Conservation (phyloP, 2,797 vertebrate species). For the Sciaenops ocellatus region DNA sequence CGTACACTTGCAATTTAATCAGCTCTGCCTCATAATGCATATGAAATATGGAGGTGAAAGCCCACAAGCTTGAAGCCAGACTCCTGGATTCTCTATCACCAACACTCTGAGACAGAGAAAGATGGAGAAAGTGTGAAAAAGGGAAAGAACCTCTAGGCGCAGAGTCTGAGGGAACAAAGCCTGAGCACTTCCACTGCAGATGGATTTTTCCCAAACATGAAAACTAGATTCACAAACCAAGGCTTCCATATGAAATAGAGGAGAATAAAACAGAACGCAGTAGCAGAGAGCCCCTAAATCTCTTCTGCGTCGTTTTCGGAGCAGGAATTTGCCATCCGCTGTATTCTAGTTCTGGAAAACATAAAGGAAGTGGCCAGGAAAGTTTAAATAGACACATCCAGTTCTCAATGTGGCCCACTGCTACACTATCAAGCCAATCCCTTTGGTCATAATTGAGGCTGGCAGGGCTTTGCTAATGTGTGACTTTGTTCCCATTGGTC, state of each 20-base stretch:
- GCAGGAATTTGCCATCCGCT: constrained; percentile 35
- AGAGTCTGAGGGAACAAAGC: constrained; percentile 73
- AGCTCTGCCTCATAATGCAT: constrained; percentile 70
- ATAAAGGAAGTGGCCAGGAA: constrained; percentile 59
- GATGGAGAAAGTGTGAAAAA: constrained; percentile 34
- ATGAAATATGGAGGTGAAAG: constrained; percentile 73
- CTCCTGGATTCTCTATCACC: constrained; percentile 46
- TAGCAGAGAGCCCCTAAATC: constrained; percentile 44
- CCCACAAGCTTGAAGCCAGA: constrained; percentile 63
- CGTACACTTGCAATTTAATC: constrained; percentile 74
- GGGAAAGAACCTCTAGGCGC: constrained; percentile 55
- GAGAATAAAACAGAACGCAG: constrained; percentile 63
- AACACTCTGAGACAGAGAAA: constrained; percentile 45
- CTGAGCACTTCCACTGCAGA: constrained; percentile 62
- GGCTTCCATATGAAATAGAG: constrained; percentile 50
- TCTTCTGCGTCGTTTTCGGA: constrained; percentile 21
- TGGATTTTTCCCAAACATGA: constrained; percentile 68
- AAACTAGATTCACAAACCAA: constrained; percentile 62
- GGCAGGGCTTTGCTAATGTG: constrained; percentile 82
- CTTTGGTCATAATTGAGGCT: constrained; percentile 81
- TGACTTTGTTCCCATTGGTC: constrained; percentile 81
- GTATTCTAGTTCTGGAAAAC: constrained; percentile 36
- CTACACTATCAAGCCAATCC: constrained; percentile 73
- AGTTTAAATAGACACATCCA: constrained; percentile 73
- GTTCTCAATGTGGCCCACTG: constrained; percentile 59